Evolutionary conservation across 1,140 invertebrate species (phyloP).

Genomic region (Heliconius eleuchia): DNA sequence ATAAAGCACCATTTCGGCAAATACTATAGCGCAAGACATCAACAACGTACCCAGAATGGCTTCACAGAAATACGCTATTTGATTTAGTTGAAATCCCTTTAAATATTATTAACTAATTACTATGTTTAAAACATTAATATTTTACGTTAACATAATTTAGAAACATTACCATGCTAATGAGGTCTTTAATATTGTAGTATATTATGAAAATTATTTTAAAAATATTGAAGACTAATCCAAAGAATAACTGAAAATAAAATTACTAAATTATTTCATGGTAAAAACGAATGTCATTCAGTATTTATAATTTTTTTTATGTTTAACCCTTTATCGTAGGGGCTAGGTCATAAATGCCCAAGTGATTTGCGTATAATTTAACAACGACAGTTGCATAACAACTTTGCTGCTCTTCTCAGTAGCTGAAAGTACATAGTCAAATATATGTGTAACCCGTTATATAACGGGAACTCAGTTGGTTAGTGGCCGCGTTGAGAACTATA

Average conservation of each 20-base stretch:
- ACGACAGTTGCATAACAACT: no score
- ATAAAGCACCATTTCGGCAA: background rate
- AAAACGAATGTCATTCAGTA: no score
- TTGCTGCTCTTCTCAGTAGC: no score
- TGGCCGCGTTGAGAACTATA: no score
- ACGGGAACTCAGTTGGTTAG: no score
- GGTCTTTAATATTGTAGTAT: background rate
- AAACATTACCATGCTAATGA: background rate
- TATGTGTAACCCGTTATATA: no score
- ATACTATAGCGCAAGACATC: background rate
- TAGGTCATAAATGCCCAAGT: no score
- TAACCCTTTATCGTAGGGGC: no score
- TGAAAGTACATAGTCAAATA: no score
- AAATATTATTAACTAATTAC: background rate
- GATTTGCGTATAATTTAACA: no score
- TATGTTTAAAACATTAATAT: background rate
- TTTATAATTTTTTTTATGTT: no score
- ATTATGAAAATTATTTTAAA: constrained; percentile 5
- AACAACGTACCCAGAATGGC: background rate
- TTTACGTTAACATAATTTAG: background rate
- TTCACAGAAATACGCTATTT: constrained; percentile 1
- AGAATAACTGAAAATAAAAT: constrained; percentile 6
- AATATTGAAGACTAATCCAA: background rate
- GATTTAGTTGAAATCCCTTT: constrained; percentile 11
- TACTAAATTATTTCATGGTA: background rate